A percentile compares a stretch with the other conserved stretches of the same genome.
Conservation (phyloP, 2,888 invertebrate genomes). For the Paralinhomoeus sp. region DNA sequence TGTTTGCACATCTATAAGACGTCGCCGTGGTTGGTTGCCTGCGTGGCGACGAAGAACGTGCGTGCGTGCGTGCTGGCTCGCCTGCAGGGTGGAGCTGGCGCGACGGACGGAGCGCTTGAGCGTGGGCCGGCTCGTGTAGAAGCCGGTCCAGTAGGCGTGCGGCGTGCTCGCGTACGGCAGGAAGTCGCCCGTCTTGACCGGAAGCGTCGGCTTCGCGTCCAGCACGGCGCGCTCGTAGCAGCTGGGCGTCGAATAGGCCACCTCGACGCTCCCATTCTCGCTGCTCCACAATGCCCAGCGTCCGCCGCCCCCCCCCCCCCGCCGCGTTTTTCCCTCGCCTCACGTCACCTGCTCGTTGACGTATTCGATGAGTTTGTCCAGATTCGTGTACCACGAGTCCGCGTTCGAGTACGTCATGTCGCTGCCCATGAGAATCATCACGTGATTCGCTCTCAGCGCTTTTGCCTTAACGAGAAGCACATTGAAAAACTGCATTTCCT, state of each 20-base stretch:
- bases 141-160: slow-evolving; percentile 80
- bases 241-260: slow-evolving; percentile 38
- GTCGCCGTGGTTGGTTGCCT: not conserved
- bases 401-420: slow-evolving; percentile 71
- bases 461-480: slow-evolving; percentile 39
- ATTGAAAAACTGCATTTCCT: too few relatives aligned
- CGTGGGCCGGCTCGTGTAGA: slow-evolving; percentile 32
- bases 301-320: too few relatives aligned
- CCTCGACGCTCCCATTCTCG: slow-evolving; percentile 36
- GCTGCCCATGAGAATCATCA: slow-evolving; percentile 63
- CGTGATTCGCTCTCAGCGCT: slow-evolving; percentile 44
- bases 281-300: too few relatives aligned
- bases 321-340: too few relatives aligned
- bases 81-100: slow-evolving; percentile 30
- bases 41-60: slow-evolving; percentile 37
- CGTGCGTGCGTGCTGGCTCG: slow-evolving; percentile 7
- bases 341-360: slow-evolving; percentile 31
- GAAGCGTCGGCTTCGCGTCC: slow-evolving; percentile 34
- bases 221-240: slow-evolving; percentile 32
- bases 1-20: slow-evolving; percentile 17
- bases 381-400: slow-evolving; percentile 50
- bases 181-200: slow-evolving; percentile 58
- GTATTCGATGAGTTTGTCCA: slow-evolving; percentile 64
- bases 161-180: slow-evolving; percentile 64
- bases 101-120: slow-evolving; percentile 30